phyloP scores from a whole-genome alignment of 2,888 invertebrate genomes.

The Drosophila quinaria region DNA sequence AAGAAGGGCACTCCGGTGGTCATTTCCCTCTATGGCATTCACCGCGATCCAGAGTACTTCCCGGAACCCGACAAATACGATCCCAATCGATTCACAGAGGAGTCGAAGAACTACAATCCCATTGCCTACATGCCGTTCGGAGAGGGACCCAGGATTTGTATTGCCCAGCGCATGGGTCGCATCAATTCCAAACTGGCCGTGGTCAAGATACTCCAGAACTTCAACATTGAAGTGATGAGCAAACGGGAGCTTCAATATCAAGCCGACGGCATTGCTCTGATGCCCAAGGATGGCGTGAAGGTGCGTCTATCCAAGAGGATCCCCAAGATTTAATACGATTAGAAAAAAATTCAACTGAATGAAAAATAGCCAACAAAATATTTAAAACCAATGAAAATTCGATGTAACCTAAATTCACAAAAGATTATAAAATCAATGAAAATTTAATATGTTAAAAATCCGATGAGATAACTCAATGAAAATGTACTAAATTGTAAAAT shows the following conservation, averaged over 20 bases:
- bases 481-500: neutral
- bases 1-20: slow-evolving; percentile 83
- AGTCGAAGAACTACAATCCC: slow-evolving; percentile 74
- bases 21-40: slow-evolving; percentile 84
- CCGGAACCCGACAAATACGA: slow-evolving; percentile 85
- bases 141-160: slow-evolving; percentile 85
- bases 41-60: slow-evolving; percentile 84
- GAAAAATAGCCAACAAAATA: neutral
- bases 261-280: slow-evolving; percentile 61
- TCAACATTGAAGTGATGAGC: slow-evolving; percentile 69
- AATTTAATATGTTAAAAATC: no score
- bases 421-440: no score
- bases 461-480: neutral
- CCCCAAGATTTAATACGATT: neutral
- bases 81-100: slow-evolving; percentile 84
- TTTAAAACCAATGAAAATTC: no score
- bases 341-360: neutral
- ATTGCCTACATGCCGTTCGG: slow-evolving; percentile 85
- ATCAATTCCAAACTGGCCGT: slow-evolving; percentile 78
- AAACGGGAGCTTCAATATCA: slow-evolving; percentile 76
- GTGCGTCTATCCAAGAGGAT: slow-evolving; percentile 66
- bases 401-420: no score
- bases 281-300: slow-evolving; percentile 76
- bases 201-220: slow-evolving; percentile 73
- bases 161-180: slow-evolving; percentile 83